These are phyloP conservation scores for Synchiropus splendidus DNA, from an alignment of 2,113 vertebrate genomes.

Conservation along the genomic window DNA sequence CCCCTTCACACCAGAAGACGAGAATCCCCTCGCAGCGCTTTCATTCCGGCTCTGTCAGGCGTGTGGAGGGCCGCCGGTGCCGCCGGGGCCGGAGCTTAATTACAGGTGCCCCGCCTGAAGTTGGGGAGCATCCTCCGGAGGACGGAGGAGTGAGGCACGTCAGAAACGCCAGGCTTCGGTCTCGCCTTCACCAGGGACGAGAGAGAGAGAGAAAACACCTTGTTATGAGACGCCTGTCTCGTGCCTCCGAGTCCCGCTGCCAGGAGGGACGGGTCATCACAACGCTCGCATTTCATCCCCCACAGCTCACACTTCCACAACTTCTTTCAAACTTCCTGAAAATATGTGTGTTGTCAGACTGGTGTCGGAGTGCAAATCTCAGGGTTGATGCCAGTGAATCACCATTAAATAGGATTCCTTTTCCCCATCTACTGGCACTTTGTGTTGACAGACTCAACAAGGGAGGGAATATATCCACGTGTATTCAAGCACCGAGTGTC, in stretches of 20 bases:
- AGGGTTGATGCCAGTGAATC: no score
- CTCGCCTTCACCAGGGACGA: constrained; percentile 49
- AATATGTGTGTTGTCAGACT: no score
- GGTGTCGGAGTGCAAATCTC: no score
- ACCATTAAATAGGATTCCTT: no score
- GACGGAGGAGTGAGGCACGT: constrained; percentile 40
- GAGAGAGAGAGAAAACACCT: constrained; percentile 27
- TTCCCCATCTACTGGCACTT: no score
- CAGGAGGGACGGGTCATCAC: constrained; percentile 37
- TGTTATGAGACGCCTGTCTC: constrained; percentile 40
- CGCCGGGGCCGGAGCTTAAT: constrained; percentile 49
- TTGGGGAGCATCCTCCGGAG: constrained; percentile 32
- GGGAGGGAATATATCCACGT: no score
- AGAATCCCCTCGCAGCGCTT: constrained; percentile 10
- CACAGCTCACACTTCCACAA: constrained; percentile 19
- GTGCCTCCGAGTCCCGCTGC: constrained; percentile 28
- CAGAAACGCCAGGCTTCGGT: constrained; percentile 13
- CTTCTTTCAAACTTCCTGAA: constrained; percentile 15
- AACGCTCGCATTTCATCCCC: constrained; percentile 35
- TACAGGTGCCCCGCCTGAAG: constrained; percentile 39
- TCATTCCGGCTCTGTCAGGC: constrained; percentile 47
- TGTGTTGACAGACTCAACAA: no score
- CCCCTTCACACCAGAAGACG: constrained; percentile 2
- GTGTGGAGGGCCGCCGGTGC: constrained; percentile 19
- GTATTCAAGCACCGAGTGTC: no score